Base-by-base conservation (phyloP, 35 echinoderm and acorn worm genomes). In the Patiria miniata region DNA sequence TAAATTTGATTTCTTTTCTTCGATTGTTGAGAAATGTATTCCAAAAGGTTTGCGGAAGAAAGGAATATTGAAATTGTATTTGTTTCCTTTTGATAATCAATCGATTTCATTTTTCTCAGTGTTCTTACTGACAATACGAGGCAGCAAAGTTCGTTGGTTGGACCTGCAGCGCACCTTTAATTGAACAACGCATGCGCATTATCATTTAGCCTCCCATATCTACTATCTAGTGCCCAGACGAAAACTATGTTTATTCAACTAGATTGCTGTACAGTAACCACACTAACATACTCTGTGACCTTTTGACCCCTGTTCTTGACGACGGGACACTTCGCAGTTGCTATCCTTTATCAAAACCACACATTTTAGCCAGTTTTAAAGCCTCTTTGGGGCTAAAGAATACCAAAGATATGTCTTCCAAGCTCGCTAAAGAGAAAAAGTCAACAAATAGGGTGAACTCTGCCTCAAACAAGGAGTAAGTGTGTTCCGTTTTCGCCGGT, bases 381-480 rank as follows among this genome's bases (percentile, higher is more conserved):
- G 44, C n/a, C 14, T 47, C 40, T 81, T 87, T 51, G 52, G 34
- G 21, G 33, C 83, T 38, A 6, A 39, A 39, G 15, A 83, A 77
- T 61, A 37, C 28, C 77, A 28, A 87, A 79, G 58, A 30, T 73
- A 96, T 96, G 95, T 76, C 95, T 56, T 97, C 95, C 81, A 97
- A 97, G 85, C 91, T 87, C 54, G 95, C 95, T 0, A 97, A 97
- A 79, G 87, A 93, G 86, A 97, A 93, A 79, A 93, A 93, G 44
- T 97, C 95, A 59, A 79, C 95, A 83, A 97, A 97, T 52, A 86
- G 95, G 42, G 95, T 97, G 51, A 97, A 93, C 87, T 97, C 95
- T 22, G 91, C 91, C 59, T 90, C 90, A 40, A 97, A 93, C n/a
- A 89, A 97, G 81, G 95, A 97, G 95, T 97, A 97, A 97, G 95